phyloP scores from a whole-genome alignment of 2,113 vertebrate genomes.

The Poicephalus meyeri region DNA sequence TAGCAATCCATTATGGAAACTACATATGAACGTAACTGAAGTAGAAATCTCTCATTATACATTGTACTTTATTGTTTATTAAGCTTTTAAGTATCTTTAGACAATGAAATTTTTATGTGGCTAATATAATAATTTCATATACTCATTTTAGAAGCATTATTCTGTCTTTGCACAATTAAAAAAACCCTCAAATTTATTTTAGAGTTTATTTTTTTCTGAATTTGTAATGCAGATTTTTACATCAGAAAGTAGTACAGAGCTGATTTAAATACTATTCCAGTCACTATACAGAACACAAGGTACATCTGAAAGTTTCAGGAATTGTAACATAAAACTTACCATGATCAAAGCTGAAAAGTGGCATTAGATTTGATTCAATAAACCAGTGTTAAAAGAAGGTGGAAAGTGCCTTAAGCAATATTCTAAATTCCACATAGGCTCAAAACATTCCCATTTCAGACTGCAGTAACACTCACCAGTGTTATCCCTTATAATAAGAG shows the following conservation, averaged over 20 bases:
- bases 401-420: not conserved
- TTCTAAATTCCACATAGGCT: not conserved
- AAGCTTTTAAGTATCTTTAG: not conserved
- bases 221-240: not conserved
- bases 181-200: not conserved
- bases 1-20: not conserved
- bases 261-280: not conserved
- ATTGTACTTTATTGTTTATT: not conserved
- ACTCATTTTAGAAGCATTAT: not conserved
- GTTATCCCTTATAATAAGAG: not conserved
- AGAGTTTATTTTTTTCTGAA: not conserved
- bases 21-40: not conserved
- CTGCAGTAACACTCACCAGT: not conserved
- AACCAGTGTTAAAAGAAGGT: not conserved
- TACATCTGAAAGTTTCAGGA: not conserved
- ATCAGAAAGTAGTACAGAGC: not conserved
- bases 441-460: not conserved
- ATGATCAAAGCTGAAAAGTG: not conserved
- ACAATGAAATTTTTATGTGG: not conserved
- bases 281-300: not conserved
- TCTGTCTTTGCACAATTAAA: not conserved
- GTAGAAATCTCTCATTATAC: not conserved
- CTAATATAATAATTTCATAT: not conserved
- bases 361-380: not conserved
- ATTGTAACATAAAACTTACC: not conserved